These are phyloP conservation scores for Torymus aiolomorphi DNA, from an alignment of 2,888 invertebrate species.

Conservation along the genomic window DNA sequence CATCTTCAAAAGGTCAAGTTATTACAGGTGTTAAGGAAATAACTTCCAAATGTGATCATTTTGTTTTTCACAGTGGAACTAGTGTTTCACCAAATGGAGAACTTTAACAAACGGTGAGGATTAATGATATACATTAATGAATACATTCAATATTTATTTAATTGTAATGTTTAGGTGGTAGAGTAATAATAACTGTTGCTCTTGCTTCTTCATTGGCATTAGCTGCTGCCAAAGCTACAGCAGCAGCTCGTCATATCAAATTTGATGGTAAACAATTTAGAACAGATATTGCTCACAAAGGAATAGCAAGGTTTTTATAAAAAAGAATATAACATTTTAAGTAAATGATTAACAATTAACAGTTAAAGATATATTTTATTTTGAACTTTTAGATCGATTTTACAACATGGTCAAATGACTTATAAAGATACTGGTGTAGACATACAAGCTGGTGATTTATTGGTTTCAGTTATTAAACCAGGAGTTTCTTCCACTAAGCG, in stretches of 20 bases:
- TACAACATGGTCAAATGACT: conserved; percentile 82
- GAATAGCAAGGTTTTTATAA: conserved; percentile 82
- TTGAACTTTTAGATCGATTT: conserved; percentile 75
- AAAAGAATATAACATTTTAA: no score
- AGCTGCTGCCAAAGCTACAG: conserved; percentile 86
- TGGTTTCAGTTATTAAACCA: conserved; percentile 90
- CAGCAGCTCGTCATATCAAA: conserved; percentile 83
- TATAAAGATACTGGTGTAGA: conserved; percentile 96
- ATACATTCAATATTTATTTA: no score
- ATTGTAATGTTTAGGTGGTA: conserved; percentile 79
- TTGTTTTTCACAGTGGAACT: conserved; percentile 93
- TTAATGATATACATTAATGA: no score
- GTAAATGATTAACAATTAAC: no score
- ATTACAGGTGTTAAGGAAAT: conserved; percentile 83
- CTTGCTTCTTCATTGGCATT: conserved; percentile 82
- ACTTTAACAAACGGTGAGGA: conserved; percentile 83
- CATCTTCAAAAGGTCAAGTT: conserved; percentile 91
- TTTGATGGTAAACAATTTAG: conserved; percentile 93
- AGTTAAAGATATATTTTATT: no score
- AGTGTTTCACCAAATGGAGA: conserved; percentile 77
- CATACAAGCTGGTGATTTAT: conserved; percentile 91
- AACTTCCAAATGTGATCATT: conserved; percentile 76
- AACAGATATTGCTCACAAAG: conserved; percentile 92
- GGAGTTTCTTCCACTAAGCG: conserved; percentile 87
- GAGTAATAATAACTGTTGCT: conserved; percentile 90